Evolutionary conservation across 2,797 vertebrate species (phyloP).

Genomic region (Tapirus indicus): DNA sequence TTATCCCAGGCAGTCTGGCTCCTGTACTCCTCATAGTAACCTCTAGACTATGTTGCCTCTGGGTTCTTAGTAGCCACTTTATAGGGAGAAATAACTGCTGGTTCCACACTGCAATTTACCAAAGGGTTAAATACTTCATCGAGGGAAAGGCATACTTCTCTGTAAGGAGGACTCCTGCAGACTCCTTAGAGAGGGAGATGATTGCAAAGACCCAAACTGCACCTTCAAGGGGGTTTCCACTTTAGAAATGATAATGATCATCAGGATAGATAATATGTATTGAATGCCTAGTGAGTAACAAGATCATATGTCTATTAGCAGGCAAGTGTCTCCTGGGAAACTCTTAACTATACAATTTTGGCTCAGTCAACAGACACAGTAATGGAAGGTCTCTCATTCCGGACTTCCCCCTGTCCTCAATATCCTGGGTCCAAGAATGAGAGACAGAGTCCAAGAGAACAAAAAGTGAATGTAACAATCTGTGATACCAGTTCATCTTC

Average conservation of each 20-base stretch:
- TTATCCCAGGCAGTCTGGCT: neutral
- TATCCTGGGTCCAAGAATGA: neutral
- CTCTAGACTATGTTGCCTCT: neutral
- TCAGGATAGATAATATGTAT: neutral
- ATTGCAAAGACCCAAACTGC: neutral
- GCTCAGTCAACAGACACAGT: neutral
- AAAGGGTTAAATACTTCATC: neutral
- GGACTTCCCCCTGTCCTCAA: neutral
- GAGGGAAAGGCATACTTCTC: neutral
- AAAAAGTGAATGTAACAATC: neutral
- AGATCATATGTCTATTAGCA: neutral
- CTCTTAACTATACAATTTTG: neutral
- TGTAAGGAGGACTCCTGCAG: neutral
- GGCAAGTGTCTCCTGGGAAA: neutral
- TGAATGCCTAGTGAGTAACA: neutral
- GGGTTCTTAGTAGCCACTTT: neutral
- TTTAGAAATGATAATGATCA: neutral
- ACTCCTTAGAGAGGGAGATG: neutral
- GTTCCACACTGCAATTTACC: neutral
- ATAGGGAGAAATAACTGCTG: neutral
- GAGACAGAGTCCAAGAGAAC: neutral
- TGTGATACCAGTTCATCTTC: constrained; percentile 20
- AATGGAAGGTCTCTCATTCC: neutral
- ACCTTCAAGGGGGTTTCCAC: neutral
- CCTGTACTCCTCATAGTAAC: neutral